Conservation (phyloP, 2,797 vertebrate species). For the Sebastes minor region DNA sequence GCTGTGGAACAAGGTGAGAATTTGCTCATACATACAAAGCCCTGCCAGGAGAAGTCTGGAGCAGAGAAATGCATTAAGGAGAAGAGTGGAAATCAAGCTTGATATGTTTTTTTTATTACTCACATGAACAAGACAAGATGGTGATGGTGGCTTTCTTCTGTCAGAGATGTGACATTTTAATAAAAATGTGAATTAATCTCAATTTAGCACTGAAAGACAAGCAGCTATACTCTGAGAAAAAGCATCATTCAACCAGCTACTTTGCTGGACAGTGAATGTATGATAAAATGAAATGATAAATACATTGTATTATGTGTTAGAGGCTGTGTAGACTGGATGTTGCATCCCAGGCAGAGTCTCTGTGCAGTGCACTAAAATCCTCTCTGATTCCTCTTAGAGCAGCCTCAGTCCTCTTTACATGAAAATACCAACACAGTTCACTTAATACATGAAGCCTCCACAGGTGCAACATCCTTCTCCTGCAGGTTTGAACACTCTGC, state of each 20-base stretch:
- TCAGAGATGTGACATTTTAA: conserved; percentile 11
- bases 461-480: conserved; percentile 46
- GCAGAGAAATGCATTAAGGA: neutral
- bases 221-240: neutral
- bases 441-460: conserved; percentile 25
- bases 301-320: neutral
- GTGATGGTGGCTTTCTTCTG: neutral
- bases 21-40: conserved; percentile 36
- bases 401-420: conserved; percentile 5
- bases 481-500: conserved; percentile 17
- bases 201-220: neutral
- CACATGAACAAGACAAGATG: neutral
- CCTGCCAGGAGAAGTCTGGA: conserved; percentile 20
- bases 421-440: conserved; percentile 8
- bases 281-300: neutral
- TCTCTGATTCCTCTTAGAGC: neutral
- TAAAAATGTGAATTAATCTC: neutral
- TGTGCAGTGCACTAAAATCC: conserved; percentile 35
- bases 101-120: neutral
- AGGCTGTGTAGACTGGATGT: conserved; percentile 33
- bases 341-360: conserved; percentile 40
- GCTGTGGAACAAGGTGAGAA: conserved; percentile 51
- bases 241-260: neutral
- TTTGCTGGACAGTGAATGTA: neutral
- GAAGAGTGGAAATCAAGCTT: neutral